A percentile compares a stretch with the other conserved stretches of the same genome.
phyloP scores from a whole-genome alignment of 2,797 vertebrate genomes.

The Mastacembelus armatus region DNA sequence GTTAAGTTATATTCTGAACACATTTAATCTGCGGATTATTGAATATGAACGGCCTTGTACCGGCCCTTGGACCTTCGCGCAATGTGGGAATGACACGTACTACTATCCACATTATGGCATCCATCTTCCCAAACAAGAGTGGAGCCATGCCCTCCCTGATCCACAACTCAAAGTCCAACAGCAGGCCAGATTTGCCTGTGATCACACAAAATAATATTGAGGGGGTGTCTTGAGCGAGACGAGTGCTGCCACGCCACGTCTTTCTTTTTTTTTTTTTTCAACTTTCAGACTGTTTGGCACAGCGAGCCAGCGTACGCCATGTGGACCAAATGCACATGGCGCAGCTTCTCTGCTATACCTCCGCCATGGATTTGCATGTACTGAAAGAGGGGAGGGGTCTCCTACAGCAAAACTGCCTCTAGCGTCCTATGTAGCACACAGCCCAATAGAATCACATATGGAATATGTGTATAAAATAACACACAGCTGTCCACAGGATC shows the following conservation, averaged over 20 bases:
- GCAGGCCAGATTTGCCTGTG: conserved; percentile 46
- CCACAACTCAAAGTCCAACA: conserved; percentile 70
- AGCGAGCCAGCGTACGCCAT: conserved; percentile 29
- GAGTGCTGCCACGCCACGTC: conserved; percentile 6
- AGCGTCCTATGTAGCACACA: conserved; percentile 49
- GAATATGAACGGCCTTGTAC: conserved; percentile 18
- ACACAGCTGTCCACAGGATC: conserved; percentile 35
- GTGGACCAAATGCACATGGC: conserved; percentile 64
- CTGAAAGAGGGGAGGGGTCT: conserved; percentile 70
- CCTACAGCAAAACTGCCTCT: conserved; percentile 47
- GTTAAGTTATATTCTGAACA: conserved; percentile 53
- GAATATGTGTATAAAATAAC: conserved; percentile 53
- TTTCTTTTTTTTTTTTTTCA: conserved; percentile 18
- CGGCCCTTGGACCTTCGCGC: conserved; percentile 38
- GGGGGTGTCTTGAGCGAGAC: conserved; percentile 9
- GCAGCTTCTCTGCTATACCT: conserved; percentile 49
- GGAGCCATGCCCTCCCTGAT: conserved; percentile 62
- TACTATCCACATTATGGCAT: conserved; percentile 75
- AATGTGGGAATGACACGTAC: conserved; percentile 77
- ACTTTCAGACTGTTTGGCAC: conserved; percentile 15
- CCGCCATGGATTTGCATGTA: conserved; percentile 56
- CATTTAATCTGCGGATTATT: conserved; percentile 25
- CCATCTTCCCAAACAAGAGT: conserved; percentile 74
- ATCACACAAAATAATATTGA: conserved; percentile 23
- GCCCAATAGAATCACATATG: conserved; percentile 44